Base-by-base conservation (phyloP, 2,797 vertebrate genomes). In the Myotis myotis region DNA sequence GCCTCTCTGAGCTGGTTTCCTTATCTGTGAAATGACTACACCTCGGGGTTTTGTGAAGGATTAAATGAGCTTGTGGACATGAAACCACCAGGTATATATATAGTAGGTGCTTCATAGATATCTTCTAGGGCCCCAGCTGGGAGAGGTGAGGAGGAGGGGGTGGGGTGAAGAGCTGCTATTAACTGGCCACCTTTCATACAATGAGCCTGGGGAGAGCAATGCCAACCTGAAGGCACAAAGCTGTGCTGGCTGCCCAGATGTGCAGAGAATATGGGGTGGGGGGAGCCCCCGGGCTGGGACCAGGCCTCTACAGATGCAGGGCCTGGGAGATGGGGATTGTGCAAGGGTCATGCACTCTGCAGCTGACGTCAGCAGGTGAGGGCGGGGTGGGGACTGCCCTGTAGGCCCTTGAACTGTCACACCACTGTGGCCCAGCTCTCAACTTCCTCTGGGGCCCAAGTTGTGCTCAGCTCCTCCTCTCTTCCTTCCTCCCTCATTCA, bases 401-500 rank as follows among this genome's bases (percentile, higher is more conserved):
- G 36, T 7, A 7, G 19, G 79, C 41, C 74, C 91, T 53, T 47
- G 83, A 81, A 83, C 96, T 57, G 66, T 92, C 90, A 51, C 64
- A 55, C 33, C 55, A 1, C 2, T 16, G n/a, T 33, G 17, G 82
- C 78, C 85, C 15, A 13, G 55, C 30, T 82, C 62, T 75, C 95
- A 75, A 85, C 95, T 97, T 97, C 96, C 95, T 91, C 95, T 47
- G 16, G 90, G 90, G 82, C 83, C 76, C 51, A 12, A 4, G 64
- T 55, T 76, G 28, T 20, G 36, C 62, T 66, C 33, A 13, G 53
- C 71, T 15, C 0, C 22, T 66, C 68, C 28, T 57, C 47, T 82
- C 91, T 90, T 82, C 91, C 91, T 96, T 89, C 93, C 93, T 96
- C 92, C 93, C 87, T 72, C 83, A 3, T 55, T 74, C 16, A 19